Base-by-base conservation (phyloP, 2,113 vertebrate genomes). In the Cheirogaleus medius region DNA sequence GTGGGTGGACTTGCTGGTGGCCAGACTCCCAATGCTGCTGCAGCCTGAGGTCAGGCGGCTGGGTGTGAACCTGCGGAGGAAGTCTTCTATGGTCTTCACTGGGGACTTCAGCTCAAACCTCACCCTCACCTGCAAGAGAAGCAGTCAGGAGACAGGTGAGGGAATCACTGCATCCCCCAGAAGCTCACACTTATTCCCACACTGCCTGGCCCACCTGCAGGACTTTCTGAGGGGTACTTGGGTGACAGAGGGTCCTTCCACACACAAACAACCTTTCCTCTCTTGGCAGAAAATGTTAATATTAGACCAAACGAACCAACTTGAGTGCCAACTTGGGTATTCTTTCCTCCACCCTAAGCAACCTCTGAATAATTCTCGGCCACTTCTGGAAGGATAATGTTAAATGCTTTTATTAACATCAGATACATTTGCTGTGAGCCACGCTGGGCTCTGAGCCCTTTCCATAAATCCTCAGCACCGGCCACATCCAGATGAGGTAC, bases 41-140 rank as follows among this genome's bases (percentile, higher is more conserved):
- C 99, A 99, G 54, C 99, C 99, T 0, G 99, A 99, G 66, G 99
- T 99, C 96, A 99, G 98, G 39, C 99, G 99, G 95, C 99, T 99
- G 3, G 99, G 99, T 0, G 99, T 99, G 98, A 99, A 99, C 96
- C 99, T 99, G 34, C 99, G 99, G 80, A 99, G 99, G 97, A 99
- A 99, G 87, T 99, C 99, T 97, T 99, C 99, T 6, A 99, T 99
- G 10, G 99, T 99, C 98, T 99, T 99, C 29, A 99, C 99, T 0
- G 99, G 99, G 11, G 99, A 99, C 98, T 99, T 99, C 37, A 99
- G 96, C 98, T 99, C 99, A 39, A 99, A 99, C 90, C 99, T 98
- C 98, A 99, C 98, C 66, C 99, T 99, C 68, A 99, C 99, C 99
- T 99, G 81, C 96, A 64, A 93, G 83, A 82, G 12, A 12, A 84